A percentile compares a stretch with the other conserved stretches of the same genome.
phyloP scores from a whole-genome alignment of 2,113 vertebrate genomes.

The human region DNA sequence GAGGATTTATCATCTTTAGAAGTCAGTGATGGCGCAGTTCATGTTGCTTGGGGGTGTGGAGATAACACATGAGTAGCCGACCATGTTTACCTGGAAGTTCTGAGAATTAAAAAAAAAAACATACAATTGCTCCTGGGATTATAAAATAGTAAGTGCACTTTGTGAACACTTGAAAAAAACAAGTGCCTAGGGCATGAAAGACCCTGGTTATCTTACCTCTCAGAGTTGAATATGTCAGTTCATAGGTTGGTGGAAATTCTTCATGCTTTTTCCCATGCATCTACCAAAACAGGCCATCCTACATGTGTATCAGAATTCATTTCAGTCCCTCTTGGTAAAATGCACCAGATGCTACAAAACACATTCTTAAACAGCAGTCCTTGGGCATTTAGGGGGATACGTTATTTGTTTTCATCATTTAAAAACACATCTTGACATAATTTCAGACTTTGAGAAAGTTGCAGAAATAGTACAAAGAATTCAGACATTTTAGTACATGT shows the following conservation, averaged over 20 bases:
- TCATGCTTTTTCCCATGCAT: rapidly evolving
- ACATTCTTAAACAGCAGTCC: rapidly evolving
- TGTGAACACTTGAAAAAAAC: rapidly evolving
- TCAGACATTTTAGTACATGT: not conserved
- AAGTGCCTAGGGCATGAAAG: rapidly evolving
- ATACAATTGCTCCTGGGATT: rapidly evolving
- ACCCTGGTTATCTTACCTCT: not conserved
- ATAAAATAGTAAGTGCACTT: no score
- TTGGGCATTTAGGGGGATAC: not conserved
- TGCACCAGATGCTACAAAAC: rapidly evolving
- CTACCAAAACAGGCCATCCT: not conserved
- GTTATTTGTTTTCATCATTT: not conserved
- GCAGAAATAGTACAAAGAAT: not conserved
- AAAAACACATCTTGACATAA: not conserved
- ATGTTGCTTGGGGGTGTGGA: not conserved
- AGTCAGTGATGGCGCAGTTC: not conserved
- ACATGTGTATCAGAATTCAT: rapidly evolving
- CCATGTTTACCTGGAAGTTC: rapidly evolving
- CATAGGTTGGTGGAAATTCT: no score
- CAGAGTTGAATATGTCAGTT: not conserved
- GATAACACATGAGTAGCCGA: no score
- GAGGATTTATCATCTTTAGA: not conserved
- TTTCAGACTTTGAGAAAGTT: not conserved
- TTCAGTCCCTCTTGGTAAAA: not conserved
- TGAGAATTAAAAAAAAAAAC: not conserved